Conservation (phyloP, 1,140 invertebrate species). For the Tetranychus urticae region DNA sequence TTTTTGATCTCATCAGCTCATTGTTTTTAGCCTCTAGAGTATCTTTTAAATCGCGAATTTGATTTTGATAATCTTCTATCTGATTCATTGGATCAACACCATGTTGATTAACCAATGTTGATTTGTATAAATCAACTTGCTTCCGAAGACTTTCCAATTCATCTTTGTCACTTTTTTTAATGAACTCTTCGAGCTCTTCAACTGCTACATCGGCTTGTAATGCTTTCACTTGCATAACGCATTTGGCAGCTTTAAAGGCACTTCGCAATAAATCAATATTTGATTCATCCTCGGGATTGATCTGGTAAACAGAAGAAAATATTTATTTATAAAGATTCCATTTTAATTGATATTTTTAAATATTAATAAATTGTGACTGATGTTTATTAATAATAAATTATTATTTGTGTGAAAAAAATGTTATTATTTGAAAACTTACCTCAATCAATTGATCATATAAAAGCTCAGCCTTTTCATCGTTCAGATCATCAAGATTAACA, state of each 20-base stretch:
- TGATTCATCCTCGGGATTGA: not conserved
- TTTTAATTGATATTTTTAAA: not conserved
- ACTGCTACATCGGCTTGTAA: conserved; percentile 4
- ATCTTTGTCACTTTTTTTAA: not conserved
- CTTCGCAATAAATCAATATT: not conserved
- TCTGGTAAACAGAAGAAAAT: not conserved
- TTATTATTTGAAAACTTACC: not conserved
- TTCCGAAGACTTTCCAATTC: conserved; percentile 1
- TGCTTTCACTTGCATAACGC: conserved; percentile 2
- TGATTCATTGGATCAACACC: not conserved
- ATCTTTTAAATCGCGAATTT: not conserved
- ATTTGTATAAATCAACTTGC: not conserved
- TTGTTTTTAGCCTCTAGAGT: not conserved
- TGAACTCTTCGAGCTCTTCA: conserved; percentile 5
- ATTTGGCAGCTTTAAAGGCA: conserved; percentile 2
- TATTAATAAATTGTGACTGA: not conserved
- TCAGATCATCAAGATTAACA: not conserved
- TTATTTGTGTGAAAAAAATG: not conserved
- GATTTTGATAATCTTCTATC: not conserved
- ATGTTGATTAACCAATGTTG: not conserved
- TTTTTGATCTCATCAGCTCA: not conserved
- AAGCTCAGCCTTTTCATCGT: conserved; percentile 1
- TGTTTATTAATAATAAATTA: too few species aligned
- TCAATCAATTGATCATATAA: conserved; percentile 3
- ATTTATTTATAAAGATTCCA: not conserved